Percentiles rank a stretch among this genome's conserved stretches.
These are phyloP conservation scores for Daktulosphaira vitifoliae DNA, from an alignment of 1,140 invertebrate species.

Conservation along the genomic window DNA sequence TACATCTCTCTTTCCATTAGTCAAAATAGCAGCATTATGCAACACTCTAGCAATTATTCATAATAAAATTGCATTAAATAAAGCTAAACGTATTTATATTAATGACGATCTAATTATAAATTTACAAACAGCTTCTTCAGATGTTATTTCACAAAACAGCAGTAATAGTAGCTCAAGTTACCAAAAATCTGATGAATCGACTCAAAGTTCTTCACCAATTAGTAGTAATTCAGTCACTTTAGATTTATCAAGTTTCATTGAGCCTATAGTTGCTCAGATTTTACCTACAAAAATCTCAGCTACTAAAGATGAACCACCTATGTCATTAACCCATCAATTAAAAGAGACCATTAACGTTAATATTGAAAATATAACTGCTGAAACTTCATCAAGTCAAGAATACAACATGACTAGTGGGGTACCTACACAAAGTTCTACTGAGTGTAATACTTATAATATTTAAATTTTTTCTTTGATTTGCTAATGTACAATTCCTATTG, in stretches of 20 bases:
- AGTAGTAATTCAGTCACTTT: neutral
- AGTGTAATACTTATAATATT: neutral
- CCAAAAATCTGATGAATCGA: neutral
- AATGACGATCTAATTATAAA: constrained; percentile 16
- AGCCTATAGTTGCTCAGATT: constrained; percentile 40
- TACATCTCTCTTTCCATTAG: constrained; percentile 39
- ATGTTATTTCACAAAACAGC: neutral
- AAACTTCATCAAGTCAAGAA: neutral
- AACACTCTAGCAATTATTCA: constrained; percentile 58
- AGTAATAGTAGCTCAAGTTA: neutral
- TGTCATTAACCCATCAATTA: neutral
- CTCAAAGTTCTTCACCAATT: neutral
- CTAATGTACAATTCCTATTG: neutral
- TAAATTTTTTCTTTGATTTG: neutral
- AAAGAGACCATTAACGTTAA: neutral
- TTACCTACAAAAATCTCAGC: constrained; percentile 43
- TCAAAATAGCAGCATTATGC: constrained; percentile 66
- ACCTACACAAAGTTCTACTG: neutral
- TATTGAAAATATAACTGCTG: neutral
- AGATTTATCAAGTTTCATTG: constrained; percentile 20
- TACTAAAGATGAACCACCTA: constrained; percentile 39
- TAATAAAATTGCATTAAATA: constrained; percentile 58
- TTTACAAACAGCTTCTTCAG: neutral
- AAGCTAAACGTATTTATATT: constrained; percentile 35
- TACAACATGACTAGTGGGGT: constrained; percentile 2